These are phyloP conservation scores for Phoxinus dragarum DNA, from an alignment of 2,797 vertebrate species.

Conservation along the genomic window DNA sequence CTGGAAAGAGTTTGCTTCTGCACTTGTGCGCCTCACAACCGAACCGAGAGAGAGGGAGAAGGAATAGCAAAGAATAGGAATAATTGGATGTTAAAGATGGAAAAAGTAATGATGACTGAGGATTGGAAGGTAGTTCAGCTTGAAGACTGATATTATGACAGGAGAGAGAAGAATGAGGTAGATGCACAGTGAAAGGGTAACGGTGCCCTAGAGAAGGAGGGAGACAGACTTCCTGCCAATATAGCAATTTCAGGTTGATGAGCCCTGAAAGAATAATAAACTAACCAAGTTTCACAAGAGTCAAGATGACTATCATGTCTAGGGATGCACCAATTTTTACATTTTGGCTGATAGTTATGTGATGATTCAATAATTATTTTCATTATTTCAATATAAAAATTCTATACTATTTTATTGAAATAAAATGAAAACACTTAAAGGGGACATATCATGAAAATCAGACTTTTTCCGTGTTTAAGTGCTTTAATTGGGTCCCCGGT, in stretches of 20 bases:
- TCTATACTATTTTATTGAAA: background rate
- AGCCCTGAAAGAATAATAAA: background rate
- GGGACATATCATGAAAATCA: too few species aligned
- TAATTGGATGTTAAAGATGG: conserved; percentile 60
- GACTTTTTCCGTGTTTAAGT: too few species aligned
- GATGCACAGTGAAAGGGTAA: conserved; percentile 7
- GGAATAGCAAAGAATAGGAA: conserved; percentile 59
- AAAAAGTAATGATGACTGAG: conserved; percentile 63
- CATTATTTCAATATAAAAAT: background rate
- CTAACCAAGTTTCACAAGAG: background rate
- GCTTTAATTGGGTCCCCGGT: too few species aligned
- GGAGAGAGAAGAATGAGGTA: conserved; percentile 20
- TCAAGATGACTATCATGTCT: background rate
- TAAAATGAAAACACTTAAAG: background rate
- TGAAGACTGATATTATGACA: conserved; percentile 22
- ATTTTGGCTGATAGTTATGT: background rate
- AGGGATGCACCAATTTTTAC: background rate
- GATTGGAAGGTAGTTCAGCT: conserved; percentile 45
- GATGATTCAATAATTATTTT: background rate
- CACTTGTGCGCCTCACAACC: conserved; percentile 41
- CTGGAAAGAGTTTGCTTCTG: conserved; percentile 24
- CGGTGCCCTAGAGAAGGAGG: conserved; percentile 15
- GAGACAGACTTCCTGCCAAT: conserved; percentile 24
- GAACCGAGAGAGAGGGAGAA: conserved; percentile 64
- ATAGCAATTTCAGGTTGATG: conserved; percentile 16